A percentile compares a stretch with the other conserved stretches of the same genome.
phyloP scores from a whole-genome alignment of 2,113 vertebrate species.

The Urocolius indicus region DNA sequence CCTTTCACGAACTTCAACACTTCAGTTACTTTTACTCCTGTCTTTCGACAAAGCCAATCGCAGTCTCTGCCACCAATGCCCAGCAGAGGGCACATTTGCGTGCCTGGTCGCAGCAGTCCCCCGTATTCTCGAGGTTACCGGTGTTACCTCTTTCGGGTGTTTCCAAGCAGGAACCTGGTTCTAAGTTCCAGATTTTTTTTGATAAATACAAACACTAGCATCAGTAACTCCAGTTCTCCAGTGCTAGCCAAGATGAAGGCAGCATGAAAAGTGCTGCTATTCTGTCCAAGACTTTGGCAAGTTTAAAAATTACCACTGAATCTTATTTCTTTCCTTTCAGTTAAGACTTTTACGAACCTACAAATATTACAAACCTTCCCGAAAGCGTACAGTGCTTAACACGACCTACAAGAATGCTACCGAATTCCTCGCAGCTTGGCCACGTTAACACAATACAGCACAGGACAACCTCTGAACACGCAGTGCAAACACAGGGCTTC shows the following conservation, averaged over 20 bases:
- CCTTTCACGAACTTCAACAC: neutral
- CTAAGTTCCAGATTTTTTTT: neutral
- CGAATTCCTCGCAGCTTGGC: neutral
- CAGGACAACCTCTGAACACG: neutral
- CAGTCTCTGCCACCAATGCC: neutral
- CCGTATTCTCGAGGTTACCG: fast-evolving
- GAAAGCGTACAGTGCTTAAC: neutral
- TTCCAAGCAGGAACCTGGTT: neutral
- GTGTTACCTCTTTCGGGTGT: neutral
- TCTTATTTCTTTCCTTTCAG: neutral
- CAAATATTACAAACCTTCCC: neutral
- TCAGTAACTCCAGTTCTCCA: neutral
- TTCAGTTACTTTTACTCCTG: too few relatives aligned
- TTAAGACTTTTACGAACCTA: neutral
- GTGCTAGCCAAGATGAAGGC: neutral
- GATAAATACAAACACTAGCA: neutral
- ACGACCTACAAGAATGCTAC: neutral
- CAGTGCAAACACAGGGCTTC: neutral
- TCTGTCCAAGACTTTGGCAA: neutral
- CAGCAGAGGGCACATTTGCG: conserved; percentile 27
- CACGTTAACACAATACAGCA: neutral
- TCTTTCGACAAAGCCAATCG: neutral
- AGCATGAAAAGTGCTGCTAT: neutral
- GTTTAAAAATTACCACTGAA: neutral
- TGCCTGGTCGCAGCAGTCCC: neutral